Conservation (phyloP, 2,888 invertebrate species). For the Papilio demoleus region DNA sequence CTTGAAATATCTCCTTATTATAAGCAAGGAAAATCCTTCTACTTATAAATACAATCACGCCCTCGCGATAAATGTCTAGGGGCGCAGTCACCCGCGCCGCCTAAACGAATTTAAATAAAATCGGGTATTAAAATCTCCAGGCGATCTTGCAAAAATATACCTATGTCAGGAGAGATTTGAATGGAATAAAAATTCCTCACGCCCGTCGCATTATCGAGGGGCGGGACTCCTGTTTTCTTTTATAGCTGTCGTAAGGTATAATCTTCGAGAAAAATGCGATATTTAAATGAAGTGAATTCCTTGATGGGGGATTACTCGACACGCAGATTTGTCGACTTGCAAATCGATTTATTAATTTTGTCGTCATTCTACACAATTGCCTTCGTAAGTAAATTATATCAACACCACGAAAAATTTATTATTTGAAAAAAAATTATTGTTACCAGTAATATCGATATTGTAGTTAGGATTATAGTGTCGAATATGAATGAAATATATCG, state of each 20-base stretch:
- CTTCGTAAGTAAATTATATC: slow-evolving; percentile 48
- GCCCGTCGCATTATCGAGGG: slow-evolving; percentile 81
- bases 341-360: slow-evolving; percentile 74
- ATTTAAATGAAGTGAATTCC: slow-evolving; percentile 83
- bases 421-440: too few species aligned
- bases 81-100: slow-evolving; percentile 74
- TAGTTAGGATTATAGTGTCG: slow-evolving; percentile 37
- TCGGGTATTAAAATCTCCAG: slow-evolving; percentile 81
- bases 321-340: slow-evolving; percentile 70
- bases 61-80: slow-evolving; percentile 77
- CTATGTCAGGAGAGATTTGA: slow-evolving; percentile 83
- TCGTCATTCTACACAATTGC: slow-evolving; percentile 55
- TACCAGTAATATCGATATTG: slow-evolving; percentile 19
- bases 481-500: slow-evolving; percentile 59
- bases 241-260: slow-evolving; percentile 83
- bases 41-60: slow-evolving; percentile 80
- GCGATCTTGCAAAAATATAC: slow-evolving; percentile 81
- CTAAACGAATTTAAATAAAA: slow-evolving; percentile 83
- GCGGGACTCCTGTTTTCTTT: slow-evolving; percentile 81
- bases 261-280: slow-evolving; percentile 84
- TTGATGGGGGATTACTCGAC: slow-evolving; percentile 72
- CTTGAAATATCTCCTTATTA: slow-evolving; percentile 27
- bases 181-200: slow-evolving; percentile 82
- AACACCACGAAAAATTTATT: neutral
- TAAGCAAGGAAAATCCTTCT: slow-evolving; percentile 53